Evolutionary conservation across 2,797 vertebrate genomes (phyloP).

Genomic region (Myotis myotis): DNA sequence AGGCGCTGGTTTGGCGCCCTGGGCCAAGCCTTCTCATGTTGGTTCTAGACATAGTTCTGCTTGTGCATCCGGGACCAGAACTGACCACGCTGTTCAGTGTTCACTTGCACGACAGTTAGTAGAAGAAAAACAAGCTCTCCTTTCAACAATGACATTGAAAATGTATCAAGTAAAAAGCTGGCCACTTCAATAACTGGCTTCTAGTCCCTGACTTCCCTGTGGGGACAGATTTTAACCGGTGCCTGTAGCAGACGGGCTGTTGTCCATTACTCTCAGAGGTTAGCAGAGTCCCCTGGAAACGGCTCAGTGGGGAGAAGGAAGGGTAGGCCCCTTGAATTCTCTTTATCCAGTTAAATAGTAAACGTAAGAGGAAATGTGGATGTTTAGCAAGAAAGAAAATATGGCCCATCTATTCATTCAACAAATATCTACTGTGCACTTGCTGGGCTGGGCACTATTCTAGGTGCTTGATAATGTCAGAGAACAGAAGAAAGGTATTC

Average conservation of each 20-base stretch:
- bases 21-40: conserved; percentile 68
- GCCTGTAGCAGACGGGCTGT: neutral
- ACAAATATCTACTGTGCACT: neutral
- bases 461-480: neutral
- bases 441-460: neutral
- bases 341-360: neutral
- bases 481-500: neutral
- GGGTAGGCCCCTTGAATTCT: neutral
- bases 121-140: neutral
- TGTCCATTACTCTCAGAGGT: neutral
- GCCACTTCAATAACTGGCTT: neutral
- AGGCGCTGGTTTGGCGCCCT: conserved; percentile 47
- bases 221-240: neutral
- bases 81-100: conserved; percentile 52
- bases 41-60: conserved; percentile 66
- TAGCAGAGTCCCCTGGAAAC: neutral
- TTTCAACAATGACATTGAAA: neutral
- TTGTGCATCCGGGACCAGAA: conserved; percentile 49
- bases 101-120: conserved; percentile 53
- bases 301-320: neutral
- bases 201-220: neutral
- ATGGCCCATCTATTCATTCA: neutral
- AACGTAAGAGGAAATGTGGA: neutral
- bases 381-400: neutral
- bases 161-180: neutral